These are phyloP conservation scores for Synergus japonicus DNA, from an alignment of 2,888 invertebrate species.

Conservation along the genomic window DNA sequence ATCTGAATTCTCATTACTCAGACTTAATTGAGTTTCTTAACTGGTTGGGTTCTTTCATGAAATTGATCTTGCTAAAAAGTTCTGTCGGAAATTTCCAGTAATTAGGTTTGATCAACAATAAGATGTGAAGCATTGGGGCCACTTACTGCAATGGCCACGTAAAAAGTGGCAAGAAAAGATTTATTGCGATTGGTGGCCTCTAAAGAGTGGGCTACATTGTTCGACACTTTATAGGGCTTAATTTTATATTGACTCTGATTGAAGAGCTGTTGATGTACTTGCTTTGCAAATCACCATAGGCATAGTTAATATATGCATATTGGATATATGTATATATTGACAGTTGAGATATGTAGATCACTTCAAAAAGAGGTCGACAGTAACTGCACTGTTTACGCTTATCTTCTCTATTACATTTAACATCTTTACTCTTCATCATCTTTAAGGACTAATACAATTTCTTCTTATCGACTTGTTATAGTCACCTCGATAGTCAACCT, in stretches of 20 bases:
- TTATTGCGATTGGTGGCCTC: not conserved
- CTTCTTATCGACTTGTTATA: not conserved
- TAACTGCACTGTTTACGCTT: not conserved
- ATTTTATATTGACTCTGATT: not conserved
- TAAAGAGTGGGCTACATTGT: too few relatives aligned
- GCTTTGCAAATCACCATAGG: not conserved
- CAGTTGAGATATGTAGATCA: not conserved
- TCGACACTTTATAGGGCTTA: not conserved
- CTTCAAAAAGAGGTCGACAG: not conserved
- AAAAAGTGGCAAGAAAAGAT: not conserved
- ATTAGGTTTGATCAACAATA: not conserved
- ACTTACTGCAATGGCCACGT: not conserved
- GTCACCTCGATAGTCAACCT: not conserved
- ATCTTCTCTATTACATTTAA: not conserved
- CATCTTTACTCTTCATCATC: not conserved
- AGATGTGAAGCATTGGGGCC: not conserved
- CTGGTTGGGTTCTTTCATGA: not conserved
- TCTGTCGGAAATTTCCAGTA: not conserved
- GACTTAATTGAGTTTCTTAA: not conserved
- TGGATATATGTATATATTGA: not conserved
- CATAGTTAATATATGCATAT: not conserved
- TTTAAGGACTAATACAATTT: not conserved
- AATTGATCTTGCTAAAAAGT: not conserved
- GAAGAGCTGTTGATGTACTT: not conserved
- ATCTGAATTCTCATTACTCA: not conserved